Evolutionary conservation across 92 coral and sea anemone genomes (phyloP).

Genomic region (Micromussa lordhowensis): DNA sequence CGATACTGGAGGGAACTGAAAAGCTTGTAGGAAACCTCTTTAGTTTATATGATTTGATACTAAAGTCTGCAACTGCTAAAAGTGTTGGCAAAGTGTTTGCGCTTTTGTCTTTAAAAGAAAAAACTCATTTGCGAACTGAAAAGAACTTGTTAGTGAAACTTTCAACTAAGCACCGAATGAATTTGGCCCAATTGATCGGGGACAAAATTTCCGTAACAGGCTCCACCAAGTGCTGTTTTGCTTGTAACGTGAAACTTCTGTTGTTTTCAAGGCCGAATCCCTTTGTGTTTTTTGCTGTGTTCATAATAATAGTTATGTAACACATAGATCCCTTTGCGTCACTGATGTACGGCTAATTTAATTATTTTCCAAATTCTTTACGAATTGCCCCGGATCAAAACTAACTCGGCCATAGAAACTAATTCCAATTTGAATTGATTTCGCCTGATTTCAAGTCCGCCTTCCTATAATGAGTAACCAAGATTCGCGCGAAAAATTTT

Average conservation of each 20-base stretch:
- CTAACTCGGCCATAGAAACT: background rate
- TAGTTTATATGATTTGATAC: background rate
- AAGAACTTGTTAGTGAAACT: background rate
- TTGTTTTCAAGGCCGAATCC: background rate
- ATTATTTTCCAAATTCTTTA: background rate
- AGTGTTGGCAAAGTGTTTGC: background rate
- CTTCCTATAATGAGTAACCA: background rate
- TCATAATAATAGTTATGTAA: background rate
- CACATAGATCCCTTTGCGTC: background rate
- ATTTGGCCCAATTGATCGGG: background rate
- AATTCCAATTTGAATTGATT: background rate
- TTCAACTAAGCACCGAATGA: background rate
- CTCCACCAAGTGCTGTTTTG: conserved; percentile 8
- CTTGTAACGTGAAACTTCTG: conserved; percentile 23
- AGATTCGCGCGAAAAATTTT: background rate
- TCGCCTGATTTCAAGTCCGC: conserved; percentile 15
- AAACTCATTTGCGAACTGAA: background rate
- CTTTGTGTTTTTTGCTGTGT: background rate
- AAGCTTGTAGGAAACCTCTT: background rate
- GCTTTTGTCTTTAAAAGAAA: background rate
- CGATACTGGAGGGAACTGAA: background rate
- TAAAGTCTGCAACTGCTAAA: background rate
- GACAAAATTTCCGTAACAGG: background rate
- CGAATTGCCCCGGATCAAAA: background rate
- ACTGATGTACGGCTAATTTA: background rate